phyloP scores from a whole-genome alignment of 1,140 invertebrate genomes.

The Lycorma delicatula region DNA sequence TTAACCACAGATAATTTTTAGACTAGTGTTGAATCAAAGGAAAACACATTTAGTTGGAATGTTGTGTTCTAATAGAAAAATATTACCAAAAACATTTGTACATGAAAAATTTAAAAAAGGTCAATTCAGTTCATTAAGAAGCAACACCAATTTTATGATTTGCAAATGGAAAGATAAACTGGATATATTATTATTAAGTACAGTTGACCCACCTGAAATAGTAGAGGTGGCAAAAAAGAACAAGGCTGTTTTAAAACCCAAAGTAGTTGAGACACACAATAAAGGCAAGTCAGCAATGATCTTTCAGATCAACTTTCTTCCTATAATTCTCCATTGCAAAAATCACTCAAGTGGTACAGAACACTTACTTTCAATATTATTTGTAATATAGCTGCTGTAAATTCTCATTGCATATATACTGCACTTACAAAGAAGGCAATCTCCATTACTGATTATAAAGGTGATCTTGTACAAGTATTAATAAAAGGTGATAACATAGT shows the following conservation, averaged over 20 bases:
- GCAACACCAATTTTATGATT: neutral
- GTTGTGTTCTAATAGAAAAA: neutral
- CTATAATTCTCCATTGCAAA: constrained; percentile 35
- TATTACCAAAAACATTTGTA: neutral
- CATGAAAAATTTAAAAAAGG: neutral
- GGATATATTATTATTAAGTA: neutral
- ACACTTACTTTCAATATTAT: constrained; percentile 35
- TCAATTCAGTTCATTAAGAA: neutral
- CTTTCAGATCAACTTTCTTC: constrained; percentile 25
- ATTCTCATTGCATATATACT: constrained; percentile 29
- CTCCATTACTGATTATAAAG: neutral
- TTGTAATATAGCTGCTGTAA: constrained; percentile 22
- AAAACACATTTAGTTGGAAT: neutral
- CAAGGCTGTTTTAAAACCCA: neutral
- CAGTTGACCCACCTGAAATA: neutral
- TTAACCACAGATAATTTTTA: neutral
- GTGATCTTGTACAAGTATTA: neutral
- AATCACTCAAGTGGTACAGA: constrained; percentile 36
- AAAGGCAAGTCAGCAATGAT: constrained; percentile 2
- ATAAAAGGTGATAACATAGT: neutral
- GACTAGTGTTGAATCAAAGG: neutral
- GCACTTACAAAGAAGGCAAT: constrained; percentile 1
- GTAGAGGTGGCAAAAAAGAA: neutral
- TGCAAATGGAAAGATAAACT: neutral
- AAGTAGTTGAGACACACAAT: neutral